phyloP scores from a whole-genome alignment of 1,140 invertebrate species.

The Drosophila kepulauana region DNA sequence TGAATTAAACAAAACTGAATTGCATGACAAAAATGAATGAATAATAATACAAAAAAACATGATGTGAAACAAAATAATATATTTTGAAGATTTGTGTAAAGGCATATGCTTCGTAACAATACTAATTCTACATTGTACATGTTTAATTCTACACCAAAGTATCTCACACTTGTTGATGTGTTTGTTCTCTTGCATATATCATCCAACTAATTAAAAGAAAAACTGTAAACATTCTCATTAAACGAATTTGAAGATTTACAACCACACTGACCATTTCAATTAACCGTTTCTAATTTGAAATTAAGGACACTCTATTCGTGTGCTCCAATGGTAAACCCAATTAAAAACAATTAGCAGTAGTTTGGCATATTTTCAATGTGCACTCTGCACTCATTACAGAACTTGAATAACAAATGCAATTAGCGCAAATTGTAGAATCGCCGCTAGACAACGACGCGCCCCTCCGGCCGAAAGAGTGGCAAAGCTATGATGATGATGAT shows the following conservation, averaged over 20 bases:
- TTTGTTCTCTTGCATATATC: background rate
- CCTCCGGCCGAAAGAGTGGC: slow-evolving; percentile 9
- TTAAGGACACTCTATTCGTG: slow-evolving; percentile 30
- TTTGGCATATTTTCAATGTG: slow-evolving; percentile 48
- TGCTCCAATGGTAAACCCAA: slow-evolving; percentile 36
- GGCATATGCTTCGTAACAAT: too few species aligned
- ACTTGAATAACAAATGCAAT: slow-evolving; percentile 58
- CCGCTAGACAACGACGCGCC: slow-evolving; percentile 45
- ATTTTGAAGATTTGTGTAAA: background rate
- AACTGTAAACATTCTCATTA: background rate
- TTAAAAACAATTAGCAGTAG: slow-evolving; percentile 71
- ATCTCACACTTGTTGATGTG: too few species aligned
- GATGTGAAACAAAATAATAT: background rate
- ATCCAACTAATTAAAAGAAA: background rate
- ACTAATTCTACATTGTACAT: too few species aligned
- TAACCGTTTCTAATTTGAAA: slow-evolving; percentile 23
- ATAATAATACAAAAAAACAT: background rate
- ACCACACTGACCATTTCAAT: slow-evolving; percentile 11
- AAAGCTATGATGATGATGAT: slow-evolving; percentile 25
- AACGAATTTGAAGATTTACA: background rate
- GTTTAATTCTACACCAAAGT: too few species aligned
- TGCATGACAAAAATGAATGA: background rate
- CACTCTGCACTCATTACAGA: slow-evolving; percentile 72
- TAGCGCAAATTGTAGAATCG: slow-evolving; percentile 58
- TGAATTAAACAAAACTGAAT: background rate